Evolutionary conservation across 2,888 invertebrate genomes (phyloP), one percentile per base, ranked within the genome.

Genomic region (Choreutis nemorana): DNA sequence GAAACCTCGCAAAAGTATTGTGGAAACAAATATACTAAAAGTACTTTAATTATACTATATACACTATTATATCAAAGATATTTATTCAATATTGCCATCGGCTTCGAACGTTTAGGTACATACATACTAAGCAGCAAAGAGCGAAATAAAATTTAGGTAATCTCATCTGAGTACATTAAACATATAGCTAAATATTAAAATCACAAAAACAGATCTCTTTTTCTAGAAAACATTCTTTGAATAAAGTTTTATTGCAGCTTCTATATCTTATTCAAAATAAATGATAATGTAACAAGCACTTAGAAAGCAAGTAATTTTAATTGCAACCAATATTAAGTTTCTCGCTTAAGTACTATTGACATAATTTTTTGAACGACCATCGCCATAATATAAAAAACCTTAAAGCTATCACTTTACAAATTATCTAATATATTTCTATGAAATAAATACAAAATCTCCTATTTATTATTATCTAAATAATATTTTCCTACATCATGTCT

Each of bases 361-460:
- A 56, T 48, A 55, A 55, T 44, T 53, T 53, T 50, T 47, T 50
- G 56, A 62, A 75, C 70, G 71, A 77, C 75, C 61, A 71, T 66
- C 64, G 77, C 77, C 75, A 77, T 77, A 70, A 65, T 58, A 57
- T 60, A 72, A 55, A 58, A 61, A 63, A 55, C 40, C 66, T 71
- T 73, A 70, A 47, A 55, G 39, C 71, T 78, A 78, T 61, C 65
- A 72, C 71, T 77, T 73, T 78, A 78, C 78, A 78, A 75, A 65
- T 72, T 75, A 75, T 59, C 78, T 77, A 78, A 68, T 75, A 77
- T 75, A 77, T 71, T 59, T 73, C 75, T 77, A 77, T 72, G 50
- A 68, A 78, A 78, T 78, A 78, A 78, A 78, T 78, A 78, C 78
- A 77, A 78, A 68, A 68, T 72, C 71, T 72, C 73, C 75, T 67